A percentile compares a stretch with the other conserved stretches of the same genome.
Evolutionary conservation across 2,113 vertebrate species (phyloP).

Genomic region (Cyanistes caeruleus): DNA sequence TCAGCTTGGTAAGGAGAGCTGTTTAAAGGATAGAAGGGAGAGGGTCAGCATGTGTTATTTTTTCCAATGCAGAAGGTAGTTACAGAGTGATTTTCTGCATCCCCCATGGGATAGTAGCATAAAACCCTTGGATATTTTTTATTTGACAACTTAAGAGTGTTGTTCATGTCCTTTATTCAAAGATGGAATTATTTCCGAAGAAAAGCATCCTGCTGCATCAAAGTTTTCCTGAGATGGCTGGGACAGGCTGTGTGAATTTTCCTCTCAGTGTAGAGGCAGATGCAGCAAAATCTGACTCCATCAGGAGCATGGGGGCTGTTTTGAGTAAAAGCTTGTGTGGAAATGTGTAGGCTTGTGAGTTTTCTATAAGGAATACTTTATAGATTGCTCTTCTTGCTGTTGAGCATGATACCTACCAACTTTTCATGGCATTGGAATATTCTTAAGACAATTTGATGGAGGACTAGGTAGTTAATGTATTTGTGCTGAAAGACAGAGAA

Average conservation of each 20-base stretch:
- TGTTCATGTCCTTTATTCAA: not conserved
- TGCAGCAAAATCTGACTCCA: not conserved
- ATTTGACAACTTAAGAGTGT: not conserved
- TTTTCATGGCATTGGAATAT: not conserved
- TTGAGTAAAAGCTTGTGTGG: not conserved
- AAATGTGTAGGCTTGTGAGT: not conserved
- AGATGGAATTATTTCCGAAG: not conserved
- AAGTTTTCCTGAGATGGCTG: not conserved
- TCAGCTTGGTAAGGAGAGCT: not conserved
- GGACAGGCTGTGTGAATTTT: not conserved
- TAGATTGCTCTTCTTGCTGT: not conserved
- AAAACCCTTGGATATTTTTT: not conserved
- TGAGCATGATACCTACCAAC: not conserved
- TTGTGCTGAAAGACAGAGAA: not conserved
- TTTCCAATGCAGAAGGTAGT: not conserved
- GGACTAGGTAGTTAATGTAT: not conserved
- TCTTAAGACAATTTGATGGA: not conserved
- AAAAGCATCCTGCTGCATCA: not conserved
- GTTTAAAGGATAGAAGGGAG: not conserved
- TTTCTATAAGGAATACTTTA: not conserved
- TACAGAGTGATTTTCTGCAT: not conserved
- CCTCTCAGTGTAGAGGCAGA: not conserved
- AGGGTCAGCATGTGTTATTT: not conserved
- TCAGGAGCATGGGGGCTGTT: not conserved
- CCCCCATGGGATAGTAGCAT: not conserved